Base-by-base conservation (phyloP, 1,140 invertebrate species). In the Hydropsyche tenuis region DNA sequence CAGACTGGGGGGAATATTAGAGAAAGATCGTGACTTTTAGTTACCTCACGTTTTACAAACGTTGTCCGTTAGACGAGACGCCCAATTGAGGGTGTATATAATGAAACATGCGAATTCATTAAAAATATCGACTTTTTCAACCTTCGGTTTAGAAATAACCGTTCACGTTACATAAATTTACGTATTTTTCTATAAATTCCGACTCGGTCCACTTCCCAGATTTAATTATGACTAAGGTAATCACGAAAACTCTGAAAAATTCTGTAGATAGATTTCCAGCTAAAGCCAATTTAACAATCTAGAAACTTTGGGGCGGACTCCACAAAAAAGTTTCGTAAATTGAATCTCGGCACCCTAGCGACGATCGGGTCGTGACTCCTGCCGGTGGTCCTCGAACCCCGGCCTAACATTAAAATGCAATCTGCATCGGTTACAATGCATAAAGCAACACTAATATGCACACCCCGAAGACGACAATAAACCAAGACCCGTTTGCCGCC, bases 341-440 rank as follows among this genome's bases (percentile, higher is more conserved):
- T 65, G 27, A 65, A 68, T 68, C 22, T 14, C 23, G 4, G 16
- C 11, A 48, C 22, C 20, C 63, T 65, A 18, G 23, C 18, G 65
- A 25, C 45, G 65, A 43, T 27, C 22, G 9, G 46, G 43, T 68
- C 65, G 65, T 68, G 65, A 68, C 37, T 68, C 7, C 46, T 60
- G 46, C 43, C 43, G 65, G 65, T 68, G 65, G 65, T 68, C 65
- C 46, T 27, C 1, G 37, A 68, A 25, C 22, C 23, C 37, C 12
- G 16, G 65, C 22, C 3, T 25, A 37, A 12, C 46, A 68, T 68
- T 68, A 68, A 68, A 68, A 51, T 68, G 45, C 37, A 51, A 68
- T 68, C 20, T 68, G 65, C 45, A 65, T n/a, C 60, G 48, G 48
- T 53, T 48, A 25, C 20, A 63, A 63, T 63, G 27, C 60, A 63